Conservation (phyloP, 2,113 vertebrate genomes). For the Sciurus niger region DNA sequence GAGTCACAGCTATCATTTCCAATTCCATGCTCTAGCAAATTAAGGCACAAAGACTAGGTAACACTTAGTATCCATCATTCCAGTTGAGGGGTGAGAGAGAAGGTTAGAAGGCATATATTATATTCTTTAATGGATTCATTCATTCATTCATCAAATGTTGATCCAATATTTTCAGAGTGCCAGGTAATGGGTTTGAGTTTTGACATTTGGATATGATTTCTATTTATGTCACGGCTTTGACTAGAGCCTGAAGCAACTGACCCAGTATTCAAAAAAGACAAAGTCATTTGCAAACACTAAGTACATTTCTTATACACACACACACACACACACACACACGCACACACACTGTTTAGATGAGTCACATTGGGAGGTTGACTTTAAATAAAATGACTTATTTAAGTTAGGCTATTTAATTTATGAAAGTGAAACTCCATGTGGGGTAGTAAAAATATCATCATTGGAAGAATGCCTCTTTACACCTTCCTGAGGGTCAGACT, state of each 20-base stretch:
- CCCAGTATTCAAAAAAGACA: slow-evolving; percentile 36
- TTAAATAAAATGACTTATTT: slow-evolving; percentile 42
- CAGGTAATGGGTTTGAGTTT: slow-evolving; percentile 30
- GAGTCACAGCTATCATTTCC: slow-evolving; percentile 1
- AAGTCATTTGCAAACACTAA: slow-evolving; percentile 33
- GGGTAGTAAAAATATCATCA: slow-evolving; percentile 73
- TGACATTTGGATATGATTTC: neutral
- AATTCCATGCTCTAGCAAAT: slow-evolving; percentile 15
- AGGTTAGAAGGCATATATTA: neutral
- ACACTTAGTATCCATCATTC: neutral
- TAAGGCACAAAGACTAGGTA: neutral
- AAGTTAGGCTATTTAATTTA: slow-evolving; percentile 65
- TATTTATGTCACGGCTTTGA: slow-evolving; percentile 20
- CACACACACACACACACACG: neutral
- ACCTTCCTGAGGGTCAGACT: slow-evolving; percentile 66
- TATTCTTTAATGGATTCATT: neutral
- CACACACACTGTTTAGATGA: neutral
- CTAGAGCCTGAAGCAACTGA: neutral
- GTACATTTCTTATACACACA: neutral
- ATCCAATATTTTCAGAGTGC: slow-evolving; percentile 30
- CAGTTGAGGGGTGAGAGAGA: neutral
- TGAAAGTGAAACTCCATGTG: slow-evolving; percentile 65
- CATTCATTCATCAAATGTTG: slow-evolving; percentile 6
- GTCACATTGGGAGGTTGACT: neutral
- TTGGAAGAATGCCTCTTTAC: slow-evolving; percentile 71